Conservation (phyloP, 2,113 vertebrate species). For the Zapornia atra region DNA sequence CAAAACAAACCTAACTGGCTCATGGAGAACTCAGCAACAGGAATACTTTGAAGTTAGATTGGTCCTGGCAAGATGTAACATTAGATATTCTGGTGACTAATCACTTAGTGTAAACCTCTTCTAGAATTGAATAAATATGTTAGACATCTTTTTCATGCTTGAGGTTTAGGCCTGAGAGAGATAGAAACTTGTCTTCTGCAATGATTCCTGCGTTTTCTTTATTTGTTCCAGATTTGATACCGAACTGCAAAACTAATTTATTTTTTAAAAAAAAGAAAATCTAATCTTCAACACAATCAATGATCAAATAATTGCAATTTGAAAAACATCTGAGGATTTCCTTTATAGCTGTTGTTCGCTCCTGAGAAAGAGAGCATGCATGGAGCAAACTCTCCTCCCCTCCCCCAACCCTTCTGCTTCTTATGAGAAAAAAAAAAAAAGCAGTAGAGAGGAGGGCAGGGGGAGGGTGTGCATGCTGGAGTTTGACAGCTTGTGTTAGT, state of each 20-base stretch:
- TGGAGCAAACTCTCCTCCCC: neutral
- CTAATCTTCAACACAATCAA: neutral
- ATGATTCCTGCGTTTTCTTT: neutral
- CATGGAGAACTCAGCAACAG: neutral
- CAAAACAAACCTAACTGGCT: neutral
- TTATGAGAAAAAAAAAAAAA: neutral
- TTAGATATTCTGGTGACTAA: neutral
- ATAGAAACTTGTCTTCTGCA: neutral
- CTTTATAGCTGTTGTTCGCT: neutral
- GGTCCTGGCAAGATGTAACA: neutral
- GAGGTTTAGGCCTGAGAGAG: neutral
- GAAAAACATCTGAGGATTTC: neutral
- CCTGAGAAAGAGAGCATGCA: neutral
- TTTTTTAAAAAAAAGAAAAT: neutral
- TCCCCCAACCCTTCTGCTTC: neutral
- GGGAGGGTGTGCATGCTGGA: neutral
- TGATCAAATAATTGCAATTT: neutral
- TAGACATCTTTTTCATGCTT: neutral
- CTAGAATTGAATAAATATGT: neutral
- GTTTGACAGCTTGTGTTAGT: neutral
- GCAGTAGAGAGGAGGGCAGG: neutral
- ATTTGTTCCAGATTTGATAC: neutral
- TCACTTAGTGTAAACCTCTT: neutral
- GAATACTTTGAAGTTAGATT: neutral
- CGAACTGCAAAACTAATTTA: neutral